Base-by-base conservation (phyloP, 2,888 invertebrate species). In the Standfussiana lucernea region DNA sequence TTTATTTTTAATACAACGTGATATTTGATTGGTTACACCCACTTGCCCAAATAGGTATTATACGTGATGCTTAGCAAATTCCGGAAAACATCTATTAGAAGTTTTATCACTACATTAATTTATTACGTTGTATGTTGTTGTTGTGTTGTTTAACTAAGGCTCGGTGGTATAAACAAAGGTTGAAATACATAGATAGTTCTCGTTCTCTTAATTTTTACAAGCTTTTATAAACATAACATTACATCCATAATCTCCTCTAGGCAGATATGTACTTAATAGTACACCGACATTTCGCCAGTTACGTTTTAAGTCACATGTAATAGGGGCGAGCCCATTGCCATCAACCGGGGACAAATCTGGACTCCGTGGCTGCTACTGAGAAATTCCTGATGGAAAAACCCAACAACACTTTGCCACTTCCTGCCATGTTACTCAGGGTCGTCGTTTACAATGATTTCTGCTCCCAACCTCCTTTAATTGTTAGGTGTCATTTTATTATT, bases 11-110 rank as follows among this genome's bases (percentile, higher is more conserved):
- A 70, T 67, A 32, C n/a, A 18, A 35, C 35, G 40, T 65, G 28
- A 37, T 32, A 6, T 59, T 77, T 80, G 21, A 47, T 73, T 74
- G 28, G 59, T 79, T 35, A 15, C 78, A 35, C 32, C 32, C 56
- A 35, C 21, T 68, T 68, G 35, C 28, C n/a, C 37, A 74, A 40
- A 40, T 64, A 56, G 24, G 61, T 62, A 35, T 24, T n/a, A 15
- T 15, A 11, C 13, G 15, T 35, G 37, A 21, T 77, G 71, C 13
- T 28, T 13, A 61, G 18, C 15, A 45, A 40, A 80, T 37, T 64
- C 7, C 37, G 15, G 32, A 53, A 42, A 53, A n/a, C n/a, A 53
- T 40, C 15, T 40, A 32, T 72, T 15, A 10, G 40, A 32, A 13
- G 8, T 18, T 10, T 53, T 73, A 53, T n/a, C 1, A 21, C 18